Evolutionary conservation across 2,113 vertebrate species (phyloP).

Genomic region (Hepsetus odoe): DNA sequence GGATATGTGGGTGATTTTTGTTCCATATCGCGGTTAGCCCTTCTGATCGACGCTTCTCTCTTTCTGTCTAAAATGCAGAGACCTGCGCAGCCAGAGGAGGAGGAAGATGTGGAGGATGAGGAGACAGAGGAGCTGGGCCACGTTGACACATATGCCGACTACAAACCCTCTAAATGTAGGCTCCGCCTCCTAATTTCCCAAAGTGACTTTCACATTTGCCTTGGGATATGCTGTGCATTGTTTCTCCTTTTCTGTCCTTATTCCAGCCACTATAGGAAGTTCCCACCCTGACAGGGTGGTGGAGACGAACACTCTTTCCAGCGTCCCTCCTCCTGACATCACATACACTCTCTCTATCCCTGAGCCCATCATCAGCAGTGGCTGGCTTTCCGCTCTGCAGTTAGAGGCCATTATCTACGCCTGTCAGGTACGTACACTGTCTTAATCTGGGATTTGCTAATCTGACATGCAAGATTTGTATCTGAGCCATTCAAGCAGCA

Average conservation of each 20-base stretch:
- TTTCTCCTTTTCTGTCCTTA: background rate
- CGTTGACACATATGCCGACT: slow-evolving; percentile 94
- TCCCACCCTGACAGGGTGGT: slow-evolving; percentile 96
- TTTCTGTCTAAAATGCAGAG: slow-evolving; percentile 58
- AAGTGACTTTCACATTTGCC: background rate
- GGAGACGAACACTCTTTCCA: slow-evolving; percentile 96
- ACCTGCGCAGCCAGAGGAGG: slow-evolving; percentile 82
- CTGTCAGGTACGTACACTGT: slow-evolving; percentile 84
- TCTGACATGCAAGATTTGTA: background rate
- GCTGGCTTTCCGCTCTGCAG: slow-evolving; percentile 91
- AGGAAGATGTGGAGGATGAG: slow-evolving; percentile 92
- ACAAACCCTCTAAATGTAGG: slow-evolving; percentile 93
- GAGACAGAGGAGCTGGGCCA: slow-evolving; percentile 93
- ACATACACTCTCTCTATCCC: slow-evolving; percentile 90
- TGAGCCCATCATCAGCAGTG: slow-evolving; percentile 67
- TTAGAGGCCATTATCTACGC: slow-evolving; percentile 95
- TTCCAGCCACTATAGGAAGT: slow-evolving; percentile 88
- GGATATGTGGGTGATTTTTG: background rate
- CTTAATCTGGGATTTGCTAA: background rate
- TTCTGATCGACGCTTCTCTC: slow-evolving; percentile 10
- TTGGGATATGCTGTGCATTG: background rate
- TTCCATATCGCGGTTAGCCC: slow-evolving; percentile 15
- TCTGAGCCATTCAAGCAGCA: too few relatives aligned
- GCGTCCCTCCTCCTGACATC: slow-evolving; percentile 94
- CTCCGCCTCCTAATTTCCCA: slow-evolving; percentile 29